Evolutionary conservation across 2,797 vertebrate species (phyloP), one percentile per base, ranked within the genome.

Genomic region (Anableps anableps): DNA sequence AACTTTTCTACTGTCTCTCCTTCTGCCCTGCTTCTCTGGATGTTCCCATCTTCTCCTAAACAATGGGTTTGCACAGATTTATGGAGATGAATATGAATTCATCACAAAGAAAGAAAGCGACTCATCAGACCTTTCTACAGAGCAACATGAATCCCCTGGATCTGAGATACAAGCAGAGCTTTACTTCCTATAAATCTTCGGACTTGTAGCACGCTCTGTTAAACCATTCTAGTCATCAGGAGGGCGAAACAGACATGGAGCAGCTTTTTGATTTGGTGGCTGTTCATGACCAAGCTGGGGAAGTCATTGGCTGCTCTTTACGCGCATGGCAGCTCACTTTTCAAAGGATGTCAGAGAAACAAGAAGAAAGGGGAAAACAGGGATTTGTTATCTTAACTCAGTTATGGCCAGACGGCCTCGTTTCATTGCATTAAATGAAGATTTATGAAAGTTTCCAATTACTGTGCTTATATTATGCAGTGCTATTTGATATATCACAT

Each of bases 311-410:
- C 75, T 51, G 82, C 83, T 68, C 68, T 88, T 78, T 29, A 72
- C 89, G 89, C 87, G 80, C 87, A 89, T 58, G 72, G 86, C 90
- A 91, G 88, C 91, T 90, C 85, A 83, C 87, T 82, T 51, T 77
- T 90, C 81, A 87, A 78, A 78, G 75, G 48, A 78, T 72, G 79
- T 80, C 64, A 36, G 74, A 75, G 80, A 80, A 73, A 85, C 83
- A 92, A 79, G 87, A 83, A 88, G 77, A 78, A 77, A 80, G 16
- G 88, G n/a, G 60, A 89, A 78, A 66, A 81, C 29, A 83, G 84
- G 80, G 79, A 92, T 94, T 93, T 93, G 90, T 94, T 94, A 92
- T 93, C 83, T 92, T 92, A 91, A 92, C 92, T 93, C 91, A 89
- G 82, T 88, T 84, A 43, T 76, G 53, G 80, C 76, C 78, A 77